Evolutionary conservation across 2,797 vertebrate species (phyloP), one percentile per base, ranked within the genome.

Genomic region (Falco rusticolus): DNA sequence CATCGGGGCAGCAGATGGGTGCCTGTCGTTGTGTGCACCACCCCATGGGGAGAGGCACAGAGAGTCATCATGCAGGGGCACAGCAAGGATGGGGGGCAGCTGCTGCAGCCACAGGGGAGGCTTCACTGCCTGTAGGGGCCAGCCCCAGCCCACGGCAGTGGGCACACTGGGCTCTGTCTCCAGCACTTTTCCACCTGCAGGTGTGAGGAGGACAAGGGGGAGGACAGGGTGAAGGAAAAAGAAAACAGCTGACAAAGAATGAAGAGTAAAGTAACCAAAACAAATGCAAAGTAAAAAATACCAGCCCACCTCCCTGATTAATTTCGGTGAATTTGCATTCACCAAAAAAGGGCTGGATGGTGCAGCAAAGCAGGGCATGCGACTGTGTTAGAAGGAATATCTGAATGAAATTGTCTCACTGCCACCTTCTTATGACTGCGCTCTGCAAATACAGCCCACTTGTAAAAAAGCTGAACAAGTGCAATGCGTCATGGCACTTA

Each of bases 401-500:
- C 11, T 74, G 63, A 77, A 77, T 53, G 56, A 85, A 92, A 75
- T 48, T 51, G 24, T 33, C 70, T 76, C 28, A 3, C 34, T 16
- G 20, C 37, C 51, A 64, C 69, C 33, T 75, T 81, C 39, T 48
- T 57, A 48, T 5, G 4, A 87, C 66, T 13, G 21, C 9, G 31
- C 39, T 87, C 79, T 48, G 70, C n/a, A 75, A 78, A 59, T 50
- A n/a, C 0, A 5, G 70, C 25, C 57, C 64, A 47, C 61, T 57
- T 66, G 60, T 93, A 72, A 64, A 78, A 50, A 0, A 57, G 78
- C n/a, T 21, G 37, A 89, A 79, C 47, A 29, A 81, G 85, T 18
- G 34, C 70, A 53, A 63, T 8, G 5, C 1, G 0, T 39, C 0
- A 0, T 7, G 4, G 41, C 48, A 28, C 64, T 91, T 53, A 65